phyloP scores from a whole-genome alignment of 1,140 invertebrate species.

The Lepidostoma basale region DNA sequence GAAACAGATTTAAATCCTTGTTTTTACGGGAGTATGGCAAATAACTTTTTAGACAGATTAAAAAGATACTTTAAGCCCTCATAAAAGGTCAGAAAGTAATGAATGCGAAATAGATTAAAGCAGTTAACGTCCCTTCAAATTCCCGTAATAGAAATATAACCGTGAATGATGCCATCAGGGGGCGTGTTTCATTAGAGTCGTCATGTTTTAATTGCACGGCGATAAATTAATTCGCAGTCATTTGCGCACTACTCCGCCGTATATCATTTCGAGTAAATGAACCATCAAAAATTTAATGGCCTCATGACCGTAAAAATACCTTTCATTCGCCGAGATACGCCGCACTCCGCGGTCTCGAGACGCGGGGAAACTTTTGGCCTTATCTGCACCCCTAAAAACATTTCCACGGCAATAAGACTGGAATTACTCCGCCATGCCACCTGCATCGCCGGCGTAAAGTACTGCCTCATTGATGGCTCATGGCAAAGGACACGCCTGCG shows the following conservation, averaged over 20 bases:
- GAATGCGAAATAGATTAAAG: background rate
- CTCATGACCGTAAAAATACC: slow-evolving; percentile 12
- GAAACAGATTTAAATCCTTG: no score
- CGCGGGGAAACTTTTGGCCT: slow-evolving; percentile 4
- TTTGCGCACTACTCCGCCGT: slow-evolving; percentile 6
- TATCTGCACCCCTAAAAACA: slow-evolving; percentile 21
- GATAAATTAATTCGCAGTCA: slow-evolving; percentile 23
- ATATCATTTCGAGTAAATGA: slow-evolving; percentile 14
- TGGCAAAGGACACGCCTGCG: background rate
- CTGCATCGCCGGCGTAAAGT: slow-evolving; percentile 5
- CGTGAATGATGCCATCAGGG: background rate
- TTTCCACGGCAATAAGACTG: slow-evolving; percentile 12
- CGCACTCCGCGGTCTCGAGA: background rate
- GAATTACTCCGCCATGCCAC: slow-evolving; percentile 21
- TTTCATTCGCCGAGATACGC: slow-evolving; percentile 21
- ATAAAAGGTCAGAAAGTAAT: background rate
- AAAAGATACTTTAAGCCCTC: no score
- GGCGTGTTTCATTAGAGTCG: slow-evolving; percentile 16
- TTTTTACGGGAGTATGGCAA: no score
- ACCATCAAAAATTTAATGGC: slow-evolving; percentile 27
- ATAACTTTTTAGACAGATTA: no score
- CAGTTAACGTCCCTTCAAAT: background rate
- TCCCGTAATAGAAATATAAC: slow-evolving; percentile 1
- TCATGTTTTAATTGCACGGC: slow-evolving; percentile 19
- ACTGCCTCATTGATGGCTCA: background rate